Evolutionary conservation across 2,797 vertebrate species (phyloP), one percentile per base, ranked within the genome.

Genomic region (Semotilus atromaculatus): DNA sequence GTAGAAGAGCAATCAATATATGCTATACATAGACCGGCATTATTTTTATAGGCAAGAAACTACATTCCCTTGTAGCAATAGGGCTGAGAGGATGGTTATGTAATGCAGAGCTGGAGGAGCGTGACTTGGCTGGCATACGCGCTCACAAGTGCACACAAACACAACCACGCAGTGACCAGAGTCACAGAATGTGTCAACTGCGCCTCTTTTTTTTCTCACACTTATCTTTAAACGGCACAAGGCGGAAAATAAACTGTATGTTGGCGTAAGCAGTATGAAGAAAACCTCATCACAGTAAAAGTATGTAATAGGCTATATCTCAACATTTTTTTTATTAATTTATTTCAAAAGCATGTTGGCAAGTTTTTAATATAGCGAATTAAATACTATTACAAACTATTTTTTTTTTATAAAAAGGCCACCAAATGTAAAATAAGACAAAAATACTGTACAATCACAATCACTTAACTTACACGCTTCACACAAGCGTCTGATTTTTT

Each of bases 41-140:
- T 26, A 67, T 11, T 60, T 58, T 31, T 43, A 62, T 10, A 72
- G 23, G 10, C 53, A 45, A 43, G 14, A 74, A 84, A 79, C 34
- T 31, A 55, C 4, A n/a, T 51, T 31, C 48, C 23, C 26, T 40
- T 43, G 79, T 51, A 51, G 67, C 76, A 84, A 38, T 48, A 80
- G 55, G 34, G 31, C 19, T 36, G 66, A 82, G 58, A 76, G 70
- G 38, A 55, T 18, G 5, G 78, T 91, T 91, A 89, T 67, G 66
- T 82, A 91, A 90, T 43, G 23, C 66, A 66, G 72, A 40, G 82
- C 64, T 85, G 84, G 40, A 58, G 38, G 62, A 79, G 86, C 64
- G 70, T 76, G 80, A 89, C 86, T 74, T 55, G 58, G 82, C 85
- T 77, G 31, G 58, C 48, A 16, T 81, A 31, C 72, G 14, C 71